A percentile compares a stretch with the other conserved stretches of the same genome.
Evolutionary conservation across 2,888 invertebrate genomes (phyloP).

Genomic region (Siphonodentalium dalli): DNA sequence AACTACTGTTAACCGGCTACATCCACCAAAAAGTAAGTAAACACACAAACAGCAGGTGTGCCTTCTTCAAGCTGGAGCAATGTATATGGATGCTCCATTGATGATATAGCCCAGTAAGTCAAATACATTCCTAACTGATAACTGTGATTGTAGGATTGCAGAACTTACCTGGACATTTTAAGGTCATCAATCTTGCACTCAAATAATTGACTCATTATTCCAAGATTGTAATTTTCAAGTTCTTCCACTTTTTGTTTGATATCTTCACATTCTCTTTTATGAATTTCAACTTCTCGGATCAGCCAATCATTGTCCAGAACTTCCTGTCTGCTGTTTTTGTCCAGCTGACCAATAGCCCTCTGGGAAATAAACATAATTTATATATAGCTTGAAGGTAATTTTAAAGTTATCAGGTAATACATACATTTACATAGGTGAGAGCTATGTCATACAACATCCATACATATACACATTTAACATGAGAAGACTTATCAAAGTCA

Average conservation of each 20-base stretch:
- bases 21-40: no score
- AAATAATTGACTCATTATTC: conserved; percentile 61
- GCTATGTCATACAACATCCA: no score
- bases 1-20: no score
- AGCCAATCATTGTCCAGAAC: conserved; percentile 64
- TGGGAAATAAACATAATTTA: conserved; percentile 31
- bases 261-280: conserved; percentile 46
- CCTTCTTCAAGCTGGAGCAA: no score
- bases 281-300: conserved; percentile 58
- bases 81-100: no score
- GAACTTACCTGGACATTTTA: conserved; percentile 58
- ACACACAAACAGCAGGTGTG: no score
- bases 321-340: conserved; percentile 62
- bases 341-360: conserved; percentile 62
- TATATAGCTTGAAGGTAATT: background rate
- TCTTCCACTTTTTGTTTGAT: conserved; percentile 49
- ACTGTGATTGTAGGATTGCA: no score
- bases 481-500: no score
- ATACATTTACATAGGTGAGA: background rate
- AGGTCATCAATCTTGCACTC: conserved; percentile 63
- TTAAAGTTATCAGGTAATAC: background rate
- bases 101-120: background rate
- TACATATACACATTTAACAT: no score
- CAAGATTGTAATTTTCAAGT: conserved; percentile 56
- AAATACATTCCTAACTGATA: background rate